Base-by-base conservation (phyloP, 1,140 invertebrate species). In the Leptopilina clavipes region DNA sequence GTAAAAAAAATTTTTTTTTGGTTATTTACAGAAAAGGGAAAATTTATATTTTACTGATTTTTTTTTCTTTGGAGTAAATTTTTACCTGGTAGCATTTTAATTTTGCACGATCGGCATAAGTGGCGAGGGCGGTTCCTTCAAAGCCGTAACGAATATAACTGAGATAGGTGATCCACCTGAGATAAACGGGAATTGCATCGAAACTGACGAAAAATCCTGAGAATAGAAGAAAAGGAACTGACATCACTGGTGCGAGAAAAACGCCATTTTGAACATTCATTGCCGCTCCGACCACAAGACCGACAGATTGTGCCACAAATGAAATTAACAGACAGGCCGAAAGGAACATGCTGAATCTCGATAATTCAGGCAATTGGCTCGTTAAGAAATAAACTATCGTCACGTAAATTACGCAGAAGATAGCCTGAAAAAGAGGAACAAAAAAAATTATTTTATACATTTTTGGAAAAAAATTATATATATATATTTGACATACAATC, bases 181-280 rank as follows among this genome's bases (percentile, higher is more conserved):
- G 91, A 86, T 98, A 99, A 3, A 96, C 93, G 0, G 98, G 98
- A 81, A 99, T 99, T 0, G 97, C 97, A 85, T 98, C 96, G 89
- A 99, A 97, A 76, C 97, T 98, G 18, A 99, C 97, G 90, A 99
- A 99, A 93, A 99, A 99, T 11, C 98, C 98, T 71, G 95, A 96
- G 91, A 97, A 99, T 12, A 99, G 91, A 12, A 99, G 92, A 90
- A 99, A 97, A 19, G 97, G 98, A 76, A 98, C 98, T 1, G 97
- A 97, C 94, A 96, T 96, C 6, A 99, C 96, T 1, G 98, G 98
- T 10, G 97, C 98, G 59, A 99, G 91, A 90, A 98, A 99, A 56
- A 99, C 98, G 17, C 98, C 97, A 86, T 97, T 97, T 93, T 98
- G 92, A 12, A 97, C 95, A 81, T 96, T 97, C 93, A 98, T 97